phyloP scores from a whole-genome alignment of 2,888 invertebrate species.

The Xestia rhomboidea region DNA sequence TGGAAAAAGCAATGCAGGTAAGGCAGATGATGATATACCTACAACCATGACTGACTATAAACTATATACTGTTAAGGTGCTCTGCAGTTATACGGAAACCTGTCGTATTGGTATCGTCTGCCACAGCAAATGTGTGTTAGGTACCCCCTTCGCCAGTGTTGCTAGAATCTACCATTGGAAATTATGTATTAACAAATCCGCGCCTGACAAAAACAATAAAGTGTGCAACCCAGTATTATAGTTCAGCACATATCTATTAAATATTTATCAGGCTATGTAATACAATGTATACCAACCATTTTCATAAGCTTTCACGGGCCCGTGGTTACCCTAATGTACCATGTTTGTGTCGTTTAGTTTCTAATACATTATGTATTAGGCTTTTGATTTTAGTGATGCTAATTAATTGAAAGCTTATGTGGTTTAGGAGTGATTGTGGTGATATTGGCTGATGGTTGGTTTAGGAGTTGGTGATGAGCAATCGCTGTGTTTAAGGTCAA shows the following conservation, averaged over 20 bases:
- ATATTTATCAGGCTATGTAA: conserved; percentile 50
- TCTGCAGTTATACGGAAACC: too few species aligned
- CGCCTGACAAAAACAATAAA: conserved; percentile 26
- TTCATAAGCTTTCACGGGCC: conserved; percentile 25
- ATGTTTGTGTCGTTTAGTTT: conserved; percentile 26
- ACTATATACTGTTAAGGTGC: too few species aligned
- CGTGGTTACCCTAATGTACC: conserved; percentile 31
- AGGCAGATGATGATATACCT: too few species aligned
- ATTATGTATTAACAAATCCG: conserved; percentile 5
- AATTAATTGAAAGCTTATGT: conserved; percentile 22
- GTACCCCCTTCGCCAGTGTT: too few species aligned
- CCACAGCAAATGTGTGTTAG: background rate
- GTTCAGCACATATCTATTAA: conserved; percentile 40
- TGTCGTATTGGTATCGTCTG: too few species aligned
- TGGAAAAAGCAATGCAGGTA: too few species aligned
- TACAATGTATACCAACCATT: conserved; percentile 19
- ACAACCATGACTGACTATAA: too few species aligned
- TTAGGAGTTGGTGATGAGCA: background rate
- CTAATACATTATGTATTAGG: conserved; percentile 39
- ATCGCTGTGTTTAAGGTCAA: background rate
- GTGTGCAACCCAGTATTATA: conserved; percentile 10
- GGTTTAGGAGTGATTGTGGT: conserved; percentile 2
- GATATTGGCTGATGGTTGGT: background rate
- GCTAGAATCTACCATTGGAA: background rate
- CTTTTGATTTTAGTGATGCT: conserved; percentile 32